phyloP scores from a whole-genome alignment of 2,797 vertebrate species.

The Distichodus sexfasciatus region DNA sequence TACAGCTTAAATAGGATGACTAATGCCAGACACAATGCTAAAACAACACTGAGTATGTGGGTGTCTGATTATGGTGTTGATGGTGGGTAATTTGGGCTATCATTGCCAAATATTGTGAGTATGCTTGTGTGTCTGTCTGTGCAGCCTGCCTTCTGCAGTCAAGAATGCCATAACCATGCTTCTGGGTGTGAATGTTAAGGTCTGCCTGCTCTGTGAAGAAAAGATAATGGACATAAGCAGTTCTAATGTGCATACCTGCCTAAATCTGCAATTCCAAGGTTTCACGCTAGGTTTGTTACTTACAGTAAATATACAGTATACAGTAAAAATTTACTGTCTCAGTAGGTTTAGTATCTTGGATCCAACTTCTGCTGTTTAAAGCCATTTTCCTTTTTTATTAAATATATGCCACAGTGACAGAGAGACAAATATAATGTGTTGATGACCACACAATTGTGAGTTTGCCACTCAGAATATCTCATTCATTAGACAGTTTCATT shows the following conservation, averaged over 20 bases:
- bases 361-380: background rate
- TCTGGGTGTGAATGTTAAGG: constrained; percentile 44
- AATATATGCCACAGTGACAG: no score
- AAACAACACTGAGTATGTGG: background rate
- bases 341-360: background rate
- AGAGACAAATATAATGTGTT: no score
- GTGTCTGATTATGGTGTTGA: background rate
- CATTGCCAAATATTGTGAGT: background rate
- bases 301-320: background rate
- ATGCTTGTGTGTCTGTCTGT: constrained; percentile 13
- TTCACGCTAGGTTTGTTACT: background rate
- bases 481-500: no score
- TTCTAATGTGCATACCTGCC: constrained; percentile 60
- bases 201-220: constrained; percentile 74
- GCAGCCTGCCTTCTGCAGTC: constrained; percentile 62
- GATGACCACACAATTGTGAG: no score
- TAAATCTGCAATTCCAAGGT: constrained; percentile 74
- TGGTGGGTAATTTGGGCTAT: background rate
- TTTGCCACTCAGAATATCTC: no score
- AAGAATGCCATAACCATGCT: constrained; percentile 53
- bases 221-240: constrained; percentile 4
- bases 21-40: background rate
- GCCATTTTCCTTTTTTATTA: background rate
- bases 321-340: background rate
- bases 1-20: no score